Evolutionary conservation across 2,797 vertebrate species (phyloP).

Genomic region (Varecia variegata): DNA sequence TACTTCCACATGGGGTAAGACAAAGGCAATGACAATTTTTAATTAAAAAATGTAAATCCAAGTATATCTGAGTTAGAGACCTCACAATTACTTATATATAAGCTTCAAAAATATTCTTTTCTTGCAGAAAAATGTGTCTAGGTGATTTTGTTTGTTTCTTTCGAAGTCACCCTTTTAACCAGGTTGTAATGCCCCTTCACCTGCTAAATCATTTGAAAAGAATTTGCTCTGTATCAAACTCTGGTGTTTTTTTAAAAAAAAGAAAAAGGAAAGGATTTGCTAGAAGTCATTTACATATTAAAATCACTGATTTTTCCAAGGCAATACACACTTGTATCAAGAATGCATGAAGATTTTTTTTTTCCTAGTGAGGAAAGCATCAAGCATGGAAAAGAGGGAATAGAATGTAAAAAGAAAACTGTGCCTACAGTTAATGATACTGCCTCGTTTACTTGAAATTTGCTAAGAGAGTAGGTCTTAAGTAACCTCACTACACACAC

Average conservation of each 20-base stretch:
- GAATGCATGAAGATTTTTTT: not conserved
- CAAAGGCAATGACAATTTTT: not conserved
- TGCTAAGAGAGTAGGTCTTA: not conserved
- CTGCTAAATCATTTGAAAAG: not conserved
- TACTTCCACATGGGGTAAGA: not conserved
- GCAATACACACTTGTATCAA: not conserved
- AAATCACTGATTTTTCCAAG: not conserved
- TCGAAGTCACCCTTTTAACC: not conserved
- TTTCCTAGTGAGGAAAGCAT: not conserved
- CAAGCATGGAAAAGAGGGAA: not conserved
- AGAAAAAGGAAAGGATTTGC: not conserved
- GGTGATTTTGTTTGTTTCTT: not conserved
- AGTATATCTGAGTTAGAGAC: not conserved
- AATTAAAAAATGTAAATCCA: not conserved
- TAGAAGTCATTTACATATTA: not conserved
- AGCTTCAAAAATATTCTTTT: not conserved
- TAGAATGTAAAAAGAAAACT: not conserved
- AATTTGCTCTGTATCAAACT: not conserved
- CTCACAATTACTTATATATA: not conserved
- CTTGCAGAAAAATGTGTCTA: not conserved
- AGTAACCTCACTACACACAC: not conserved
- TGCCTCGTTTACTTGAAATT: not conserved
- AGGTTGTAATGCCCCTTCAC: not conserved
- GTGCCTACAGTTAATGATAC: not conserved
- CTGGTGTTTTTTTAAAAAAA: not conserved